phyloP scores from a whole-genome alignment of 1,140 invertebrate species.

The Maniola jurtina region DNA sequence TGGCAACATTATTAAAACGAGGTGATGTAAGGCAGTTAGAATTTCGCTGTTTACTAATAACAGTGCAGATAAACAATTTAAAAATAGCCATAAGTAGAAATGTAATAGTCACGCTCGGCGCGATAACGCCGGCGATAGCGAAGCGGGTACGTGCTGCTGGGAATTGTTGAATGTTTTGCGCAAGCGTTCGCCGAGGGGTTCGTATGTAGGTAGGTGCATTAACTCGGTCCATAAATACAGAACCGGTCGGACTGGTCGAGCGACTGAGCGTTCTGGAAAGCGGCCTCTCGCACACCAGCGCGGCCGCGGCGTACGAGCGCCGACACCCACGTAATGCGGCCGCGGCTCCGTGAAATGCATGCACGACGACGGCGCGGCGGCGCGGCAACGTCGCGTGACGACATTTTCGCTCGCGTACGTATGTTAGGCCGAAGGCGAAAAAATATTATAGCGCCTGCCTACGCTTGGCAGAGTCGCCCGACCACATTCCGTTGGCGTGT shows the following conservation, averaged over 20 bases:
- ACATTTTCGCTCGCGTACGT: slow-evolving; percentile 79
- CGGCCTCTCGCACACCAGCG: slow-evolving; percentile 64
- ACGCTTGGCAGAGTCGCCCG: slow-evolving; percentile 71
- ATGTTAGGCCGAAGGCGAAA: slow-evolving; percentile 76
- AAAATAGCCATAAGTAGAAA: slow-evolving; percentile 47
- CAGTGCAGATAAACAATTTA: slow-evolving; percentile 44
- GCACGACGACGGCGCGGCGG: slow-evolving; percentile 59
- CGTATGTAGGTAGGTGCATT: slow-evolving; percentile 73
- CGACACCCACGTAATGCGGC: slow-evolving; percentile 69
- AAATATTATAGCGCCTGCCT: slow-evolving; percentile 77
- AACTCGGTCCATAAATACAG: slow-evolving; percentile 74
- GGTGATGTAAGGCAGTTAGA: background rate
- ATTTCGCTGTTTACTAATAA: slow-evolving; percentile 54
- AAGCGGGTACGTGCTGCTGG: slow-evolving; percentile 50
- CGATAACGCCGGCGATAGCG: slow-evolving; percentile 54
- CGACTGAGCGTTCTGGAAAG: slow-evolving; percentile 76
- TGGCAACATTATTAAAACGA: background rate
- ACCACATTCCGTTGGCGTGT: slow-evolving; percentile 75
- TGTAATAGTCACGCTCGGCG: slow-evolving; percentile 45
- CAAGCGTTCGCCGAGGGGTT: slow-evolving; percentile 66
- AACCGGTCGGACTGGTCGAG: slow-evolving; percentile 74
- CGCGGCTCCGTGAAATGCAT: slow-evolving; percentile 59
- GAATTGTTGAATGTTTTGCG: slow-evolving; percentile 56
- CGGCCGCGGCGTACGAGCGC: slow-evolving; percentile 36
- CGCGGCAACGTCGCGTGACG: slow-evolving; percentile 78